A percentile compares a stretch with the other conserved stretches of the same genome.
Evolutionary conservation across 2,113 vertebrate genomes (phyloP).

Genomic region (Sterrhoptilus dennistouni): DNA sequence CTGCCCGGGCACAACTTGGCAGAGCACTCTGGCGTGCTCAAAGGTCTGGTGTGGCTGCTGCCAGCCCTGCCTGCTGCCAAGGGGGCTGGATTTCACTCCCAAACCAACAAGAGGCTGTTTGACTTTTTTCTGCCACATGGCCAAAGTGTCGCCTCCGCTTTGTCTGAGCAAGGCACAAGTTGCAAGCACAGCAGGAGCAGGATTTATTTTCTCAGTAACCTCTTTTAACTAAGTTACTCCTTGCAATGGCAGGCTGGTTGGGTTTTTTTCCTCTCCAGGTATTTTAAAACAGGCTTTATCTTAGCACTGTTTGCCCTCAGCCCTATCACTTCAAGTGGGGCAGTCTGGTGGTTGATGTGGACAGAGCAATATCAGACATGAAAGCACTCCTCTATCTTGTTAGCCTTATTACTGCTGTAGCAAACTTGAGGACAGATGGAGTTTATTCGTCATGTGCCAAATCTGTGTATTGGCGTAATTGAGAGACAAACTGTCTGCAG

Average conservation of each 20-base stretch:
- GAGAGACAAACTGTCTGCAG: constrained; percentile 24
- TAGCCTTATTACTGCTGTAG: not conserved
- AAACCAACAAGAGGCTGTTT: not conserved
- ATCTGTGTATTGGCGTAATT: not conserved
- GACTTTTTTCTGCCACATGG: not conserved
- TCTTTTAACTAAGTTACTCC: not conserved
- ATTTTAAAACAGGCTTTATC: not conserved
- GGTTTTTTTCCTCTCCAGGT: not conserved
- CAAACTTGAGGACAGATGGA: not conserved
- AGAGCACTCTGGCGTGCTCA: not conserved
- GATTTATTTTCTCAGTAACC: not conserved
- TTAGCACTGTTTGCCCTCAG: not conserved
- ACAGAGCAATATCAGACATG: not conserved
- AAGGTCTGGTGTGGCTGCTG: not conserved
- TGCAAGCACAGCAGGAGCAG: not conserved
- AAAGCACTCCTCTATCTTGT: not conserved
- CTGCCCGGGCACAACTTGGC: constrained; percentile 6
- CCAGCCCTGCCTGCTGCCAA: constrained; percentile 23
- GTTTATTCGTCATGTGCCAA: not conserved
- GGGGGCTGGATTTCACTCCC: constrained; percentile 17
- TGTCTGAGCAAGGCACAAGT: not conserved
- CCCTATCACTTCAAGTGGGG: not conserved
- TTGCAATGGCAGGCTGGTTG: not conserved
- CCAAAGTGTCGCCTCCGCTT: not conserved
- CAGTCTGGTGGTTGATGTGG: not conserved